Base-by-base conservation (phyloP, 2,113 vertebrate genomes). In the Butorides virescens region DNA sequence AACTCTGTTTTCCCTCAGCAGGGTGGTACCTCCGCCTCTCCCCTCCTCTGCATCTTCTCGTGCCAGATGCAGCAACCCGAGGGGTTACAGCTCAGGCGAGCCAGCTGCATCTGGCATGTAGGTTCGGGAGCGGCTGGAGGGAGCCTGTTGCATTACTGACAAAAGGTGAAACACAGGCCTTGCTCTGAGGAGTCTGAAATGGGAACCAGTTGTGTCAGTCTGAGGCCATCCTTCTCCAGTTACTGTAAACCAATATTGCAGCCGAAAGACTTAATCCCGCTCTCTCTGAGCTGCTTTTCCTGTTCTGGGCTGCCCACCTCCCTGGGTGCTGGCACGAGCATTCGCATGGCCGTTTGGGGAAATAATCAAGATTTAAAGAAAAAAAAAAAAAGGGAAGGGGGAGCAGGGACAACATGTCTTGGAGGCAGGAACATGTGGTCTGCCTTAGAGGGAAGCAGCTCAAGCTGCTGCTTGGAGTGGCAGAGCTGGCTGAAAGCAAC, bases 211-310 rank as follows among this genome's bases (percentile, higher is more conserved):
- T 90, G 94, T 94, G 92, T 95, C 86, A 90, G 82, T 68, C 75
- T 75, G 91, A 90, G 91, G 91, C 94, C 78, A 39, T 93, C 88
- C 92, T 92, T 93, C 95, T 97, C 82, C 67, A 46, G 82, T 94
- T 96, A 93, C 94, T 80, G 88, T 70, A 92, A 93, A 76, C 58
- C 72, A 92, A n/a, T 94, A 76, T 61, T 58, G 71, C 20, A 86
- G 58, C 19, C 0, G 8, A 88, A 80, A 79, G 72, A 93, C 39
- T 56, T 56, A 88, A 93, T 72, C 39, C 49, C 1, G 0, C 50
- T 76, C 62, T 61, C 52, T 85, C 34, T 39, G 52, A 76, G 78
- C 78, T 79, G 82, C 62, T 92, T 82, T 86, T 93, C 71, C 78
- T 86, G 6, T 72, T 86, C 82, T 62, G 75, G 52, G 53, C 85